Evolutionary conservation across 1,140 invertebrate species (phyloP).

Genomic region (Ctenoplectra terminalis): DNA sequence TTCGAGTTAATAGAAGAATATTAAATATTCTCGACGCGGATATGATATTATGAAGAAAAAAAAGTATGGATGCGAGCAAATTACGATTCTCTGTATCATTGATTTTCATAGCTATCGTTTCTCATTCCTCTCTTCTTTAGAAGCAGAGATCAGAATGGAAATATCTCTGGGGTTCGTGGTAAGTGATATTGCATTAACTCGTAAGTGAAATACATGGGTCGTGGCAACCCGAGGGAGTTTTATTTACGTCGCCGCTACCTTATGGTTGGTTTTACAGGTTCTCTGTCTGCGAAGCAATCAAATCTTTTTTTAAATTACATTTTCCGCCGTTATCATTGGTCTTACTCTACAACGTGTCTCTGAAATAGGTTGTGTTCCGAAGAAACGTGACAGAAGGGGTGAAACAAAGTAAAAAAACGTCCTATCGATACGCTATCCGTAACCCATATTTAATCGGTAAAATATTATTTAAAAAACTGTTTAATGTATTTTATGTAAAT

Average conservation of each 20-base stretch:
- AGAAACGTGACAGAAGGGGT: background rate
- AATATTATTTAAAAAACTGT: too few relatives aligned
- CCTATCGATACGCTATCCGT: too few relatives aligned
- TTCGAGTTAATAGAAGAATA: background rate
- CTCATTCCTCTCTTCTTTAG: too few relatives aligned
- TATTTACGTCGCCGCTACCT: constrained; percentile 17
- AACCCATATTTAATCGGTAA: too few relatives aligned
- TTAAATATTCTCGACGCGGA: background rate
- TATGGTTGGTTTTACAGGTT: background rate
- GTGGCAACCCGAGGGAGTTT: constrained; percentile 23
- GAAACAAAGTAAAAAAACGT: too few relatives aligned
- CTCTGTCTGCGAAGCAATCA: background rate
- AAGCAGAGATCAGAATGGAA: constrained; percentile 25
- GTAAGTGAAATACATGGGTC: constrained; percentile 28
- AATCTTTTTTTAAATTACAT: background rate
- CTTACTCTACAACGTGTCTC: too few relatives aligned
- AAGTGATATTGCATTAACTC: constrained; percentile 44
- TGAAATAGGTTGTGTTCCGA: background rate
- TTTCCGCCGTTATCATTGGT: too few relatives aligned
- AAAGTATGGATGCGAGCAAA: too few relatives aligned
- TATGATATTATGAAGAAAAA: too few relatives aligned
- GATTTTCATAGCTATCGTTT: background rate
- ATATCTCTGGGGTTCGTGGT: background rate
- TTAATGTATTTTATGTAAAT: too few relatives aligned
- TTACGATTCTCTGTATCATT: background rate